Percentiles rank a stretch among this genome's conserved stretches.
Evolutionary conservation across 2,888 invertebrate genomes (phyloP).

Genomic region (Drosophila nigritarsus): DNA sequence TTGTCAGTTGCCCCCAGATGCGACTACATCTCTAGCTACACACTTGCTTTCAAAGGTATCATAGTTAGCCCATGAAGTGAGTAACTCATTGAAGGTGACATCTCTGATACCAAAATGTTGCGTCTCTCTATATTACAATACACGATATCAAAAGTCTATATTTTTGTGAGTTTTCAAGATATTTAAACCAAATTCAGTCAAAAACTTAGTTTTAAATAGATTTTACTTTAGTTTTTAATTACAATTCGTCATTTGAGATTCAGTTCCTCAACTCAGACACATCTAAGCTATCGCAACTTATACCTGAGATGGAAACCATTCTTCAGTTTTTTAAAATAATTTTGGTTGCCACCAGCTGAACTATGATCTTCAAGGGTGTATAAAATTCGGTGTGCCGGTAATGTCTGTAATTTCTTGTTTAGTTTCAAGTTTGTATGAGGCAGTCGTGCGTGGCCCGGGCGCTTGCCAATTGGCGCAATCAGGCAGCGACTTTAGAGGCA

Average conservation of each 20-base stretch:
- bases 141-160: background rate
- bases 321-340: background rate
- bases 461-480: conserved; percentile 79
- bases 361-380: background rate
- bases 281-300: background rate
- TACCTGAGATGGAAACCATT: background rate
- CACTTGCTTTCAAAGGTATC: background rate
- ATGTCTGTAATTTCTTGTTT: conserved; percentile 55
- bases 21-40: conserved; percentile 18
- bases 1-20: conserved; percentile 40
- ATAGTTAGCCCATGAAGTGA: background rate
- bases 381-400: background rate
- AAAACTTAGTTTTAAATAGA: background rate
- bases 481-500: conserved; percentile 59
- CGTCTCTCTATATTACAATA: background rate
- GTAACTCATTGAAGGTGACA: background rate
- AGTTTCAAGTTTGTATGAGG: conserved; percentile 82
- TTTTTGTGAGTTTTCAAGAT: background rate
- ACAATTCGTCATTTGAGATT: background rate
- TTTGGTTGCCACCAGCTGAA: background rate
- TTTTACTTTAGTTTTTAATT: background rate
- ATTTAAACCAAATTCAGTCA: background rate
- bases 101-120: background rate
- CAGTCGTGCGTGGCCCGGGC: conserved; percentile 81
- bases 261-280: background rate